Conservation (phyloP, 2,113 vertebrate species). For the Elgaria multicarinata region DNA sequence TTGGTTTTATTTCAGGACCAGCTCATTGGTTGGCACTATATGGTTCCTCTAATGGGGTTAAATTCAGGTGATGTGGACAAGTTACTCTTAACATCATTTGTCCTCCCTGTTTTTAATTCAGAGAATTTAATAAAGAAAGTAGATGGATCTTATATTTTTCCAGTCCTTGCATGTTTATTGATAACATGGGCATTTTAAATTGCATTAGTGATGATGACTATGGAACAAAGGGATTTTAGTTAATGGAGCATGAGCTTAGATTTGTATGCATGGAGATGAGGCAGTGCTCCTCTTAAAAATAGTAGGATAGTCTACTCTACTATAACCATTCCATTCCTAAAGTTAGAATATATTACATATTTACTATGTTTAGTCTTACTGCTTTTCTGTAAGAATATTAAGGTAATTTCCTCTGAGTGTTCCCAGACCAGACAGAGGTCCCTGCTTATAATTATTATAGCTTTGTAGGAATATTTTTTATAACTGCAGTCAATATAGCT, state of each 20-base stretch:
- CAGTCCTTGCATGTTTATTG: background rate
- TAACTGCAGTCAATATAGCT: constrained; percentile 38
- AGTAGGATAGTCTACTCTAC: background rate
- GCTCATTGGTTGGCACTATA: background rate
- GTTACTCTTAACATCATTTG: no score
- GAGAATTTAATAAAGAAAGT: background rate
- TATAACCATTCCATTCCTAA: no score
- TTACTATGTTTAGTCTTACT: background rate
- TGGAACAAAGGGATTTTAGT: background rate
- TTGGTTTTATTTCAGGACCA: background rate
- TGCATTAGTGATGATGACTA: background rate
- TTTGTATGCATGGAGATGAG: background rate
- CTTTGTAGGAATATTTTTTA: constrained; percentile 48
- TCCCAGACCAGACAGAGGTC: constrained; percentile 53
- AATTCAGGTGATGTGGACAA: no score
- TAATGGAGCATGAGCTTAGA: background rate
- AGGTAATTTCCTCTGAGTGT: constrained; percentile 44
- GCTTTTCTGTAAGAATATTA: constrained; percentile 32
- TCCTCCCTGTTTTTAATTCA: no score
- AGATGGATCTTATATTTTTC: background rate
- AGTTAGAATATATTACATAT: background rate
- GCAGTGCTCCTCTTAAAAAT: background rate
- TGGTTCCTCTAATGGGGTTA: no score
- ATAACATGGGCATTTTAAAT: background rate
- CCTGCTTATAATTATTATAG: constrained; percentile 57